phyloP scores from a whole-genome alignment of 2,113 vertebrate genomes.

The Caranx ignobilis region DNA sequence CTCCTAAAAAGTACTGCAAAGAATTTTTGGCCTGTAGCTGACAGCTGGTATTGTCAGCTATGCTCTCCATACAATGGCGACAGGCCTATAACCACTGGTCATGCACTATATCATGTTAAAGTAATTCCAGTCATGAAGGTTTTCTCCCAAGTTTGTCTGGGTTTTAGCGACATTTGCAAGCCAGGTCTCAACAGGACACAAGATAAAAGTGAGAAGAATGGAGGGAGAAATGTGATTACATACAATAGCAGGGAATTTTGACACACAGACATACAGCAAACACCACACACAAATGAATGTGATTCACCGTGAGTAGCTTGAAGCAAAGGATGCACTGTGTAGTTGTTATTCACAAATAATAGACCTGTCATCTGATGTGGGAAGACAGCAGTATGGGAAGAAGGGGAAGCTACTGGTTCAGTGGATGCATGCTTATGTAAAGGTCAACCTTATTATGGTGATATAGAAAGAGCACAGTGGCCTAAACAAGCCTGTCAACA shows the following conservation, averaged over 20 bases:
- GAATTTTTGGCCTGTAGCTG: conserved; percentile 44
- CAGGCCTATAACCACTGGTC: conserved; percentile 16
- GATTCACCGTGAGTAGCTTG: conserved; percentile 63
- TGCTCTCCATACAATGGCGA: conserved; percentile 12
- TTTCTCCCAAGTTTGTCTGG: conserved; percentile 30
- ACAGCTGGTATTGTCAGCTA: conserved; percentile 33
- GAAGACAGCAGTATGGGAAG: conserved; percentile 47
- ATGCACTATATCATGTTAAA: conserved; percentile 13
- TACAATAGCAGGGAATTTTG: conserved; percentile 40
- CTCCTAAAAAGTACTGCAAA: conserved; percentile 33
- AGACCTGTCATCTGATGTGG: conserved; percentile 71
- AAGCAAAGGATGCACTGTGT: conserved; percentile 58
- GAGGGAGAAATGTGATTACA: conserved; percentile 16
- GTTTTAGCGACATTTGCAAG: conserved; percentile 53
- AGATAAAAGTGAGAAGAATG: conserved; percentile 39
- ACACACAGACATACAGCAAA: conserved; percentile 42
- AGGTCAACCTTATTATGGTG: conserved; percentile 81
- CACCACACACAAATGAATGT: conserved; percentile 50
- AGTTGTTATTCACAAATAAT: conserved; percentile 80
- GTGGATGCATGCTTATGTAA: conserved; percentile 77
- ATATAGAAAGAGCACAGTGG: conserved; percentile 70
- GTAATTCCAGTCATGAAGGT: conserved; percentile 4
- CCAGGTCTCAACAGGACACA: conserved; percentile 14
- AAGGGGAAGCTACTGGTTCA: conserved; percentile 56
- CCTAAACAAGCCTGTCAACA: conserved; percentile 73